Conservation (phyloP, 2,797 vertebrate species). For the Mormyrops attenuatus region DNA sequence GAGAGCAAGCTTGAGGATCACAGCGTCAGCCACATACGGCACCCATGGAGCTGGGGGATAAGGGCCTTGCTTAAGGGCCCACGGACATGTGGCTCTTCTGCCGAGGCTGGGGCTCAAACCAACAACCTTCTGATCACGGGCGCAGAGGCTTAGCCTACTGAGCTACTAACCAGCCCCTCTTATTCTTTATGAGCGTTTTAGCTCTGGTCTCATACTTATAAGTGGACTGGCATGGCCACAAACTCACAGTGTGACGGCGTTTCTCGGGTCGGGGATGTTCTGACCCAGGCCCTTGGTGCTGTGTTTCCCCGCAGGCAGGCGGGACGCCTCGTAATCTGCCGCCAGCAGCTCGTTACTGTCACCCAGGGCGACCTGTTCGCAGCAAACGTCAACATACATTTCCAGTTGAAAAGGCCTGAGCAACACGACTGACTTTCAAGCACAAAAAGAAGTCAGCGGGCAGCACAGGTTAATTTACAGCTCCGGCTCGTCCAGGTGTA, state of each 20-base stretch:
- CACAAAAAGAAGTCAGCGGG: background rate
- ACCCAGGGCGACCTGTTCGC: conserved; percentile 78
- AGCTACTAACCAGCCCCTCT: background rate
- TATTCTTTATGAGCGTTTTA: background rate
- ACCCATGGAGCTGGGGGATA: background rate
- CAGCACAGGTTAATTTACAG: background rate
- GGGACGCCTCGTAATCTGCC: conserved; percentile 69
- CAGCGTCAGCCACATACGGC: background rate
- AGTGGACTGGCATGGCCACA: background rate
- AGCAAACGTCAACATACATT: background rate
- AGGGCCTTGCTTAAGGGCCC: background rate
- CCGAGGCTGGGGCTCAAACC: background rate
- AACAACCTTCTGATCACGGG: background rate
- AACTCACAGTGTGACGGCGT: conserved; percentile 67
- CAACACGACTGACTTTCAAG: background rate
- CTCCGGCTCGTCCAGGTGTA: background rate
- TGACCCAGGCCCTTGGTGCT: conserved; percentile 82
- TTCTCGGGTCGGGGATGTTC: conserved; percentile 65
- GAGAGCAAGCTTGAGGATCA: background rate
- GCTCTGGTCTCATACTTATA: background rate
- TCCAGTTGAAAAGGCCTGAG: background rate
- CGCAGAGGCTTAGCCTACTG: background rate
- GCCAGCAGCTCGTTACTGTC: conserved; percentile 71
- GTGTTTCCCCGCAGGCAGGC: conserved; percentile 70
- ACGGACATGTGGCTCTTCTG: background rate